Conservation (phyloP, 2,113 vertebrate species). For the Tupaia chinensis region DNA sequence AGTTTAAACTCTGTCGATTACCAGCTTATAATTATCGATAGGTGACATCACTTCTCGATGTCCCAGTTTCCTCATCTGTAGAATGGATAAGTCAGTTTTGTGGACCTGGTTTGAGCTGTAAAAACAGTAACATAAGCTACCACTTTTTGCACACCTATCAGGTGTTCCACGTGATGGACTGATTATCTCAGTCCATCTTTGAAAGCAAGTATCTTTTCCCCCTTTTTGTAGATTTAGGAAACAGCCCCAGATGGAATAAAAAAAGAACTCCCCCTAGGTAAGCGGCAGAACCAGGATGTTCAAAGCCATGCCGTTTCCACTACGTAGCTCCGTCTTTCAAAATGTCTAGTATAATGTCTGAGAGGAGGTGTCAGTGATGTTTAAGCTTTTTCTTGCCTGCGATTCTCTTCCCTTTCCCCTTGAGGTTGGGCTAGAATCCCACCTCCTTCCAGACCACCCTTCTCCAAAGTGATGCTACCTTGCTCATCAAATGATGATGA, state of each 20-base stretch:
- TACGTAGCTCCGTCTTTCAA: neutral
- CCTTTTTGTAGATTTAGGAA: constrained; percentile 47
- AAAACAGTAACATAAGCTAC: neutral
- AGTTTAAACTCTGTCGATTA: neutral
- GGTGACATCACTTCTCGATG: neutral
- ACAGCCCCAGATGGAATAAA: constrained; percentile 36
- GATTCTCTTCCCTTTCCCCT: neutral
- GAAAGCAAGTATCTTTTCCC: neutral
- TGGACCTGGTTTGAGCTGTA: constrained; percentile 14
- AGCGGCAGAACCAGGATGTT: constrained; percentile 25
- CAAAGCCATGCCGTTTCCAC: neutral
- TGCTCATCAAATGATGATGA: neutral
- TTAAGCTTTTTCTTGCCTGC: neutral
- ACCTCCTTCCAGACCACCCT: neutral
- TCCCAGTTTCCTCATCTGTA: neutral
- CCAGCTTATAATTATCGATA: neutral
- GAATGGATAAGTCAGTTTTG: neutral
- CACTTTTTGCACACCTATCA: constrained; percentile 20
- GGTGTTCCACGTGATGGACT: constrained; percentile 23
- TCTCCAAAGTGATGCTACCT: neutral
- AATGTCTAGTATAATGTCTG: neutral
- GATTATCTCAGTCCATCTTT: constrained; percentile 35
- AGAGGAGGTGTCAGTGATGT: neutral
- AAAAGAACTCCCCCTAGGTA: constrained; percentile 4
- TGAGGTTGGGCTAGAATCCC: neutral